phyloP scores from a whole-genome alignment of 1,140 invertebrate species.

The Drosophila aff. region DNA sequence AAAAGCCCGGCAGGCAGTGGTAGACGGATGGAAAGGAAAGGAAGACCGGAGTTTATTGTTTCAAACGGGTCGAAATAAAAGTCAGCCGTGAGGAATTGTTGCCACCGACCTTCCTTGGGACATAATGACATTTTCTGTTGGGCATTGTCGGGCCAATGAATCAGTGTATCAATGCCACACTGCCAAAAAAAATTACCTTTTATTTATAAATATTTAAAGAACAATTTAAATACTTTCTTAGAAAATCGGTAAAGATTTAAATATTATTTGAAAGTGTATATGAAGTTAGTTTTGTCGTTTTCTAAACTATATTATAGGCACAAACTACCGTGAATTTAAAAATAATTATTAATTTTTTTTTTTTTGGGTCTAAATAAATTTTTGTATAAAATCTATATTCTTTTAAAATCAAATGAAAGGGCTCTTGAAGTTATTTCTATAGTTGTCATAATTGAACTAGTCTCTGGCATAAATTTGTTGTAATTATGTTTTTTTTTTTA shows the following conservation, averaged over 20 bases:
- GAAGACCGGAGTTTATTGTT: conserved; percentile 51
- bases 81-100: conserved; percentile 38
- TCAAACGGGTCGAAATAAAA: conserved; percentile 48
- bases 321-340: too few species aligned
- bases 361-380: too few species aligned
- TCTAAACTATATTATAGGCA: too few species aligned
- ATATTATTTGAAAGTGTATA: too few species aligned
- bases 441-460: neutral
- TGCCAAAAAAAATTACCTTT: neutral
- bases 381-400: neutral
- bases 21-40: neutral
- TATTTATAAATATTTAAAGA: neutral
- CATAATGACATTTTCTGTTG: conserved; percentile 66
- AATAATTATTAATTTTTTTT: neutral
- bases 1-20: neutral
- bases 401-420: neutral
- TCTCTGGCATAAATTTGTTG: too few species aligned
- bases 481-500: too few species aligned
- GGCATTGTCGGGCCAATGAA: conserved; percentile 61
- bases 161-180: conserved; percentile 51
- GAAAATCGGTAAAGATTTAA: neutral
- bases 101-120: conserved; percentile 17
- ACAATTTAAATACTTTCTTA: neutral
- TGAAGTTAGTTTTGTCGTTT: too few species aligned
- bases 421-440: neutral